phyloP scores from a whole-genome alignment of 1,140 invertebrate species.

The Helicoverpa zea region DNA sequence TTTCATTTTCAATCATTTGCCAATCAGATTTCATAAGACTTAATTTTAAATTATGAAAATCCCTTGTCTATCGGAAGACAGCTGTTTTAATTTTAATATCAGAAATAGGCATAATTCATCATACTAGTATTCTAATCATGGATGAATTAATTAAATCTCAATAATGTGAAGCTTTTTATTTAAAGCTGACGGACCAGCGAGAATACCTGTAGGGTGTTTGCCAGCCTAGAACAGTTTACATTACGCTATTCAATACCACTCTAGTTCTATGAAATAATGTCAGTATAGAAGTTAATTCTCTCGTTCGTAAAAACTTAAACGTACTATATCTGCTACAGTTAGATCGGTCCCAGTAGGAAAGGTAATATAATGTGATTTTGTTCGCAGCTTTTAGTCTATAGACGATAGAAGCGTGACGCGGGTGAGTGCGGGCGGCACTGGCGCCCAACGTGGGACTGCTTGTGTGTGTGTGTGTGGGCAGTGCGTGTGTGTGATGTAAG shows the following conservation, averaged over 20 bases:
- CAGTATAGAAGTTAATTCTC: slow-evolving; percentile 21
- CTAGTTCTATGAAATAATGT: slow-evolving; percentile 7
- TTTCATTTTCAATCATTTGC: slow-evolving; percentile 15
- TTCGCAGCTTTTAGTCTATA: slow-evolving; percentile 47
- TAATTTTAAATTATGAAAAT: slow-evolving; percentile 21
- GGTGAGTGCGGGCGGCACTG: slow-evolving; percentile 9
- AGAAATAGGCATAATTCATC: slow-evolving; percentile 16
- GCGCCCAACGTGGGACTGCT: slow-evolving; percentile 13
- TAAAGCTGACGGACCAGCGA: slow-evolving; percentile 21
- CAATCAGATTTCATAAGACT: slow-evolving; percentile 2
- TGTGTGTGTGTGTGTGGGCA: slow-evolving; percentile 14
- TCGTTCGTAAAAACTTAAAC: slow-evolving; percentile 10
- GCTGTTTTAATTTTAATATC: slow-evolving; percentile 21
- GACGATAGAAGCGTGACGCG: slow-evolving; percentile 38
- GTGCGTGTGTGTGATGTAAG: slow-evolving; percentile 45
- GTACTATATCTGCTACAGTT: background rate
- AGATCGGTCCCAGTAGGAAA: slow-evolving; percentile 12
- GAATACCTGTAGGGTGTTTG: background rate
- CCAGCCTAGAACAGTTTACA: background rate
- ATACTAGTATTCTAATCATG: slow-evolving; percentile 21
- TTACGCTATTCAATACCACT: background rate
- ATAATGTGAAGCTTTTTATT: slow-evolving; percentile 21
- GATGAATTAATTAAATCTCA: background rate
- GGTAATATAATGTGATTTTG: slow-evolving; percentile 48
- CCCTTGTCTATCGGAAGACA: slow-evolving; percentile 37